Evolutionary conservation across 2,888 invertebrate species (phyloP), one percentile per base, ranked within the genome.

Genomic region (Nomada lathburiana): DNA sequence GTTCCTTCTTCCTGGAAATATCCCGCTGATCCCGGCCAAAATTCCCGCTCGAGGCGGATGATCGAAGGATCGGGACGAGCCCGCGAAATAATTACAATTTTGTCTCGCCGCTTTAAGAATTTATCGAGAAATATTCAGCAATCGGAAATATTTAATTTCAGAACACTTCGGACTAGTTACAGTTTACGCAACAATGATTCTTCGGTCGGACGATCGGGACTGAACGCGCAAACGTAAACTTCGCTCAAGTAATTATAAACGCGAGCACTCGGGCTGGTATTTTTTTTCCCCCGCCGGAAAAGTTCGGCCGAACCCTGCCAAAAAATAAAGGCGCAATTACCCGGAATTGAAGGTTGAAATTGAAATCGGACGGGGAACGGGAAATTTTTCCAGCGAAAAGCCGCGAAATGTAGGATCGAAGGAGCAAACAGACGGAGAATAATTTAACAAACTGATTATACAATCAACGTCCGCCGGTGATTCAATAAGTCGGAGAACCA

Each of bases 401-500:
- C 60, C 20, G 60, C 44, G 57, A 36, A 47, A 36, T 29, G 29
- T 1, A 23, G 20, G 42, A 60, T 73, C 70, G 29, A 65, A 70
- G 44, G 53, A 47, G 18, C 20, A 68, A 72, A 75, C 47, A 60
- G 64, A 67, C 73, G 55, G 23, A 26, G 62, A 62, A 70, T 57
- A 68, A 70, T 74, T 52, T 70, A 81, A 76, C 74, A 76, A 70
- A 67, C 75, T 73, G 83, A 83, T 76, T 65, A 60, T 69, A 67
- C 73, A 76, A 71, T 81, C 73, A 74, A 71, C 68, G 72, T 76
- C 65, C 62, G 47, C 44, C 71, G 67, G 71, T 70, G 69, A 84
- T 77, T 76, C 80, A 67, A 80, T 86, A 82, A 82, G 85, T 69
- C 90, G 91, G 92, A 92, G 93, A 92, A 90, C 91, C 92, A 86